These are phyloP conservation scores for Mimumesa dahlbomi DNA, from an alignment of 2,888 invertebrate genomes.

Conservation along the genomic window DNA sequence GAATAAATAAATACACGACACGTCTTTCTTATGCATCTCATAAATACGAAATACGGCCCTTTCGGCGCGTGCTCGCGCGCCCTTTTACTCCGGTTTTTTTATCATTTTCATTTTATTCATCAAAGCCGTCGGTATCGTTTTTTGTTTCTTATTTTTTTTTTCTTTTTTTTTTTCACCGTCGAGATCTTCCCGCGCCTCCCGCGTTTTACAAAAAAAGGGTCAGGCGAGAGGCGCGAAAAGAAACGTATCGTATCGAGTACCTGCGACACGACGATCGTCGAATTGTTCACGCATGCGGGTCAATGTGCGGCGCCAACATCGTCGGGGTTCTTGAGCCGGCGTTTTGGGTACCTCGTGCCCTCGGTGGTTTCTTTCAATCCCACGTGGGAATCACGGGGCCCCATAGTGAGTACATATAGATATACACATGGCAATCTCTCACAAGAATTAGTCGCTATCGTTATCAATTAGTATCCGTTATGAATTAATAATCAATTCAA, in stretches of 20 bases:
- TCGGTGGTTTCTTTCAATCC: slow-evolving; percentile 51
- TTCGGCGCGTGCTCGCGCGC: slow-evolving; percentile 14
- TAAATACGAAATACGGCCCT: slow-evolving; percentile 16
- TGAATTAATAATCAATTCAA: slow-evolving; percentile 77
- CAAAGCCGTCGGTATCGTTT: not conserved
- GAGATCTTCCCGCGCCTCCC: slow-evolving; percentile 64
- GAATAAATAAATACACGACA: not conserved
- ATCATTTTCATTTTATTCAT: not conserved
- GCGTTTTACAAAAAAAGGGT: slow-evolving; percentile 69
- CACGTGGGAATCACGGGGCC: slow-evolving; percentile 69
- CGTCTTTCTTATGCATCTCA: slow-evolving; percentile 35
- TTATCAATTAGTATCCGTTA: slow-evolving; percentile 78
- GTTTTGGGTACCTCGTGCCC: slow-evolving; percentile 75
- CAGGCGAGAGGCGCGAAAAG: slow-evolving; percentile 65
- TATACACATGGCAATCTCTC: slow-evolving; percentile 80
- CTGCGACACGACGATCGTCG: slow-evolving; percentile 34
- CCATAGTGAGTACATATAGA: slow-evolving; percentile 79
- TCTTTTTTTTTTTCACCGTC: slow-evolving; percentile 11
- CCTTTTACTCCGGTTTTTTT: slow-evolving; percentile 1
- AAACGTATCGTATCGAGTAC: slow-evolving; percentile 24
- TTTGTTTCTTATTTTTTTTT: not conserved
- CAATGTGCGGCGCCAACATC: slow-evolving; percentile 66
- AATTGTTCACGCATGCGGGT: slow-evolving; percentile 32
- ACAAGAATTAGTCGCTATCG: slow-evolving; percentile 79
- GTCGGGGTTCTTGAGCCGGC: slow-evolving; percentile 73